Percentiles rank a stretch among this genome's conserved stretches.
These are phyloP conservation scores for Hemichromis elongatus DNA, from an alignment of 2,113 vertebrate genomes.

Conservation along the genomic window DNA sequence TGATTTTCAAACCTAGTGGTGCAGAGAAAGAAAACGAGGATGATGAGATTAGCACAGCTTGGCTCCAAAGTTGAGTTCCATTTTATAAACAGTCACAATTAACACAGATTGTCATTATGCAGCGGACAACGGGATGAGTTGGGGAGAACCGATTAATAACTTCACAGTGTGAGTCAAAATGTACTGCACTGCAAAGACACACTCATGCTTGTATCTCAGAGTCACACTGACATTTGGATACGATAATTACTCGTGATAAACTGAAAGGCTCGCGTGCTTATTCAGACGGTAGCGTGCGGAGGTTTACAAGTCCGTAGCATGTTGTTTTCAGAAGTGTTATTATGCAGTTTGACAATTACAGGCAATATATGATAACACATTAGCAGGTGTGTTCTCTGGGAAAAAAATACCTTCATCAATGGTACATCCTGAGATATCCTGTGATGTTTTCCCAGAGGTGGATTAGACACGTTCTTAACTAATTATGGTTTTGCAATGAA, in stretches of 20 bases:
- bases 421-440: slow-evolving; percentile 30
- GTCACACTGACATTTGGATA: slow-evolving; percentile 50
- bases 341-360: slow-evolving; percentile 41
- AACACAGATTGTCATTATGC: slow-evolving; percentile 71
- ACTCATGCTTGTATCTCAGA: slow-evolving; percentile 50
- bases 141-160: slow-evolving; percentile 67
- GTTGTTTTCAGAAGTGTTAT: slow-evolving; percentile 47
- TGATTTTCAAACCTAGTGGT: slow-evolving; percentile 75
- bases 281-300: slow-evolving; percentile 31
- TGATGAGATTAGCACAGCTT: slow-evolving; percentile 72
- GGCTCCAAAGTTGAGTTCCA: slow-evolving; percentile 60
- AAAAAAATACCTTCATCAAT: slow-evolving; percentile 50
- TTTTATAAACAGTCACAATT: slow-evolving; percentile 70
- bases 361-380: slow-evolving; percentile 20
- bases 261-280: not conserved
- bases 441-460: slow-evolving; percentile 38
- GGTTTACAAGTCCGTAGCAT: slow-evolving; percentile 1
- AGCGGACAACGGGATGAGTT: slow-evolving; percentile 63
- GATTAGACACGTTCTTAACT: slow-evolving; percentile 46
- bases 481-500: slow-evolving; percentile 35
- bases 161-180: slow-evolving; percentile 58
- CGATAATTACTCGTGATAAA: slow-evolving; percentile 63
- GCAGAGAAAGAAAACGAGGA: slow-evolving; percentile 67
- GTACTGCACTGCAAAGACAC: slow-evolving; percentile 41
- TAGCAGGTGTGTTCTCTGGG: slow-evolving; percentile 50